Evolutionary conservation across 2,888 invertebrate genomes (phyloP), one percentile per base, ranked within the genome.

Genomic region (Ernsta delagoae): DNA sequence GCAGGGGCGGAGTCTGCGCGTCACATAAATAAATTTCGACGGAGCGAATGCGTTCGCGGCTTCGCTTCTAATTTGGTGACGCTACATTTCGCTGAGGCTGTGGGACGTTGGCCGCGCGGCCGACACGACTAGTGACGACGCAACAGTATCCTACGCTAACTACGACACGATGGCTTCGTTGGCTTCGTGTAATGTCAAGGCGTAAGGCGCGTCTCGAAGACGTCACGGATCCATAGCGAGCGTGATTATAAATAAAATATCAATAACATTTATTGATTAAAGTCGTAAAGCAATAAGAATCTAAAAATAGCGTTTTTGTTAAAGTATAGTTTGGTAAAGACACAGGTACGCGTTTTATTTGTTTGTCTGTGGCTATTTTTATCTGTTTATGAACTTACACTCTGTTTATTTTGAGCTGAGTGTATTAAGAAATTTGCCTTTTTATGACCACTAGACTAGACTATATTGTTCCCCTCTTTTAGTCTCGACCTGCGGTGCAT

Each of bases 1-100:
- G 73, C 71, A 72, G 79, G 81, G 92, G 91, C 88, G 91, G 87
- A 89, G 88, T 83, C 76, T 78, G 74, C 78, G 82, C 89, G 89
- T 90, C 91, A 91, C 81, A 65, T 70, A 82, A 85, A 85, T 85
- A 85, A 79, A 75, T 73, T 73, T 81, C 77, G 73, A 70, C 75
- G 79, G 76, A 78, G 78, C 75, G 76, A 75, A 78, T 75, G 75
- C 78, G 82, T 73, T 76, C 76, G 75, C 75, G 57, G 74, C 77
- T 82, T 87, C 86, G 87, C 85, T 85, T 91, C 90, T 91, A 91
- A 91, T 90, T 91, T 90, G 88, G 92, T 92, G 92, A 92, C 92
- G 92, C 83, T 75, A 82, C 72, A 65, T 59, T 41, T 59, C 65
- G 72, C 73, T 71, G 59, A 64, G 69, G 72, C 73, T 71, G 59